Evolutionary conservation across 2,888 invertebrate genomes (phyloP), one percentile per base, ranked within the genome.

Genomic region (Pristionchus entomophagus): DNA sequence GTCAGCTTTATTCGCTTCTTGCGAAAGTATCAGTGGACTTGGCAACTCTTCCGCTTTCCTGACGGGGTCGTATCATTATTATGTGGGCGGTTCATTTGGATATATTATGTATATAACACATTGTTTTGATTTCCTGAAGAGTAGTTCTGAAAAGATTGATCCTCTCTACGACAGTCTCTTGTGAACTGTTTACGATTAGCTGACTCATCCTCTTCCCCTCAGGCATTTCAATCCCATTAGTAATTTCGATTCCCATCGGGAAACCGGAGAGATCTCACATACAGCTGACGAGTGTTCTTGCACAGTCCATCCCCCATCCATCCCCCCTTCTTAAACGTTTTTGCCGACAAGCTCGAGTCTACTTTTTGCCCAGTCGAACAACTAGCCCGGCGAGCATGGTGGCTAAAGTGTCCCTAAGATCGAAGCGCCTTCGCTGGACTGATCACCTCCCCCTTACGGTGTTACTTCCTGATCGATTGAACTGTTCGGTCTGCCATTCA

Each of bases 381-480:
- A 59, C 59, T 59, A 29, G 59, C 22, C 56, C 22, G 12, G n/a
- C 26, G 10, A n/a, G n/a, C n/a, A n/a, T 10, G 26, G 32, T 29
- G 65, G 17, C 65, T 35, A 65, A 19, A 65, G 65, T 65, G 65
- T 14, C 35, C 65, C 35, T 3, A 62, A 65, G 65, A 65, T 45
- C 45, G 45, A 45, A 10, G 6, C 6, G 45, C 45, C 45, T 14
- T n/a, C n/a, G 29, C 26, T 59, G 59, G 59, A 59, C 8, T 59
- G 59, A 59, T 59, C 65, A 65, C 35, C 35, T 65, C 65, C 65
- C 32, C 32, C 65, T 62, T 65, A n/a, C 65, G 65, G n/a, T n/a
- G n/a, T n/a, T n/a, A 45, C 45, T 45, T 45, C 45, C 45, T 14
- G 45, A 65, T 65, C 65, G 65, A 65, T n/a, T 65, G 65, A 22